A percentile compares a stretch with the other conserved stretches of the same genome.
Evolutionary conservation across 2,797 vertebrate species (phyloP).

Genomic region (Margarornis squamiger): DNA sequence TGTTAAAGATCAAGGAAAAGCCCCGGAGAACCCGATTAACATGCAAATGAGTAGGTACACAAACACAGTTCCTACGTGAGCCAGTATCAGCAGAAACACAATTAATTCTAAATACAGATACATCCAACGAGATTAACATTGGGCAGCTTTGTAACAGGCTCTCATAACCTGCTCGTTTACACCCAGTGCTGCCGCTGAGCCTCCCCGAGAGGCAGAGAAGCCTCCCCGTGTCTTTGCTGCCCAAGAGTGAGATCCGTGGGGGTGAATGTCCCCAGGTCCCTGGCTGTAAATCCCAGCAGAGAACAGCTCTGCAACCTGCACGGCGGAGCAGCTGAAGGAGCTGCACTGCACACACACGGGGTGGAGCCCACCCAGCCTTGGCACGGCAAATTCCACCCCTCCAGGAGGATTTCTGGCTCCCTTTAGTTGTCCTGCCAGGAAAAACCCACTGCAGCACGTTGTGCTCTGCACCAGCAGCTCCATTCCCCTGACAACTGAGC

Average conservation of each 20-base stretch:
- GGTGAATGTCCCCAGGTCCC: neutral
- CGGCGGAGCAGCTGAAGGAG: rapidly evolving
- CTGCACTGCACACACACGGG: neutral
- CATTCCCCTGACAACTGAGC: neutral
- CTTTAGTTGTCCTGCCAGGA: neutral
- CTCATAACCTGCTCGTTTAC: neutral
- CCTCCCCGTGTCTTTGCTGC: neutral
- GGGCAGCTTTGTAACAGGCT: neutral
- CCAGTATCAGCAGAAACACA: constrained; percentile 27
- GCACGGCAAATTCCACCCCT: neutral
- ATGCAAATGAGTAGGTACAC: constrained; percentile 51
- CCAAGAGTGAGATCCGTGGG: neutral
- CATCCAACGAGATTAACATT: neutral
- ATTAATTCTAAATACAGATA: constrained; percentile 39
- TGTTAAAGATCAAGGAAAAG: constrained; percentile 56
- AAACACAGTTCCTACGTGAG: neutral
- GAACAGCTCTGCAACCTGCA: neutral
- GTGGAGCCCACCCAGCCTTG: rapidly evolving
- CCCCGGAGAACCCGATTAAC: constrained; percentile 52
- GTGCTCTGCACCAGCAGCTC: neutral
- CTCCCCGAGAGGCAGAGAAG: neutral
- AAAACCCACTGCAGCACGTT: neutral
- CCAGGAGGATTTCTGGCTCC: neutral
- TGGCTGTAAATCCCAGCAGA: rapidly evolving
- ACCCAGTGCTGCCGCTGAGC: neutral